A percentile compares a stretch with the other conserved stretches of the same genome.
These are phyloP conservation scores for Orthosia cruda DNA, from an alignment of 2,888 invertebrate species.

Conservation along the genomic window DNA sequence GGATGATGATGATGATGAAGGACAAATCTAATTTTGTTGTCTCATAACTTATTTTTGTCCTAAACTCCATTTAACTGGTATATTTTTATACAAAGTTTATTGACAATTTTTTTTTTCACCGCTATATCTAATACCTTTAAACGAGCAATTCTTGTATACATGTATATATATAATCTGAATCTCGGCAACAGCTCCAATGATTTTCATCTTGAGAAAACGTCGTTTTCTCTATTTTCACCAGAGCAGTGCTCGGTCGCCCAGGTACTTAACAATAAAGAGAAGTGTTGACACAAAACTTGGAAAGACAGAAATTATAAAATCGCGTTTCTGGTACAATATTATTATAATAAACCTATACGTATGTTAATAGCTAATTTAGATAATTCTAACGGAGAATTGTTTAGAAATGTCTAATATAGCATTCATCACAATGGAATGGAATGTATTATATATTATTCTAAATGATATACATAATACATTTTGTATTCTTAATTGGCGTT, in stretches of 20 bases:
- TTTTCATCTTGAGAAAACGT: too few species aligned
- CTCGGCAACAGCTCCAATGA: too few species aligned
- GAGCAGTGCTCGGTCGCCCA: too few species aligned
- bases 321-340: conserved; percentile 61
- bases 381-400: conserved; percentile 67
- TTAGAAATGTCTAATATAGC: conserved; percentile 43
- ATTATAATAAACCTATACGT: conserved; percentile 71
- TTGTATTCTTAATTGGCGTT: conserved; percentile 5
- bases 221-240: too few species aligned
- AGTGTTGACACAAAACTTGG: conserved; percentile 29
- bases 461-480: conserved; percentile 32
- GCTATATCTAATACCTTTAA: too few species aligned
- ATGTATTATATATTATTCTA: conserved; percentile 53
- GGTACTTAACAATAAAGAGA: not conserved
- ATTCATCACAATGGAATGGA: conserved; percentile 61
- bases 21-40: not conserved
- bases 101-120: too few species aligned
- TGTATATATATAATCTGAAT: too few species aligned
- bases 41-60: too few species aligned
- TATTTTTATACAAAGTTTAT: too few species aligned
- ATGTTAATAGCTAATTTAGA: conserved; percentile 70
- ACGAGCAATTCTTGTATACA: too few species aligned
- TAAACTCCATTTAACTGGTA: not conserved
- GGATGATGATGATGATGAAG: too few species aligned
- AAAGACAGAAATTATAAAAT: conserved; percentile 51